phyloP scores from a whole-genome alignment of 2,113 vertebrate species.

The Oreochromis niloticus region DNA sequence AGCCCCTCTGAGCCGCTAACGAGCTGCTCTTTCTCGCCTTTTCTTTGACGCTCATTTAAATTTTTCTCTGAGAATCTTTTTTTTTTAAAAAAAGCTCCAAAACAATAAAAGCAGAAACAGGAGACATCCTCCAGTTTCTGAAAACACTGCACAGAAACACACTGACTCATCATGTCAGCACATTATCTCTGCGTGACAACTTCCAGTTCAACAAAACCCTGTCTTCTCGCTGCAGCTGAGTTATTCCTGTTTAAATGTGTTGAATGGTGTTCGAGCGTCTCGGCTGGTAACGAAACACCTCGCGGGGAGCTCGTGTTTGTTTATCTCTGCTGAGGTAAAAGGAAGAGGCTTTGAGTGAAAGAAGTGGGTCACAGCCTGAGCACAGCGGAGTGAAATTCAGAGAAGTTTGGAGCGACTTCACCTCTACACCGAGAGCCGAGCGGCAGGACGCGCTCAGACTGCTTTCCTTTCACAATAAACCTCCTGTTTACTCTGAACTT shows the following conservation, averaged over 20 bases:
- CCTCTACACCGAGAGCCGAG: background rate
- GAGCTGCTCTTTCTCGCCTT: background rate
- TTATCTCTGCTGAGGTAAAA: background rate
- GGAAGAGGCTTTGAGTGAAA: background rate
- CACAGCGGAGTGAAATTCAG: background rate
- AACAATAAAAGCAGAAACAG: background rate
- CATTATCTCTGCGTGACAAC: slow-evolving; percentile 9
- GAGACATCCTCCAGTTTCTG: background rate
- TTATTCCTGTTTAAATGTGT: background rate
- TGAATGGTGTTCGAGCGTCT: background rate
- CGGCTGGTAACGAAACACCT: background rate
- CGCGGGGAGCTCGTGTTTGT: background rate
- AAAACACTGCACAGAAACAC: background rate
- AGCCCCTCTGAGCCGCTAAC: background rate
- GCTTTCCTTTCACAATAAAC: background rate
- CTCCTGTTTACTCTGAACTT: background rate
- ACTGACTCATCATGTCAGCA: slow-evolving; percentile 10
- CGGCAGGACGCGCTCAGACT: background rate
- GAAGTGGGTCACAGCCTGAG: slow-evolving; percentile 3
- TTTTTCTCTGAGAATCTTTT: background rate
- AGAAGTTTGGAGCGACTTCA: background rate
- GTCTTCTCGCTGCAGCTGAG: background rate
- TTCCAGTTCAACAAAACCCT: background rate
- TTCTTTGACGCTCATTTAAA: background rate
- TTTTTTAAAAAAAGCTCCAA: background rate